phyloP scores from a whole-genome alignment of 2,113 vertebrate species.

The Eretmochelys imbricata region DNA sequence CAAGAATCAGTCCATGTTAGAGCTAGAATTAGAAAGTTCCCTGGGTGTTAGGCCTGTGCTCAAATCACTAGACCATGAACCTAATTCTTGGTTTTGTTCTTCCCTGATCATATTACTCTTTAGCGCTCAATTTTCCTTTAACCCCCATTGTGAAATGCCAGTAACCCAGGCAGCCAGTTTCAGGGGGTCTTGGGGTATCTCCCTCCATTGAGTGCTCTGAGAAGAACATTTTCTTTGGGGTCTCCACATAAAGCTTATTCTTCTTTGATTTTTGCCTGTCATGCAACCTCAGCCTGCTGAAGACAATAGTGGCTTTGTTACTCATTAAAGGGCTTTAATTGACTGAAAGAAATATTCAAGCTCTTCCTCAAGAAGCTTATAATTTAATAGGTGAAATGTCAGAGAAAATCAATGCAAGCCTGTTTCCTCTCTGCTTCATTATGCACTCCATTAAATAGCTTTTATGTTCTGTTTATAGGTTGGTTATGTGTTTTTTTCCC shows the following conservation, averaged over 20 bases:
- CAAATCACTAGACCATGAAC: background rate
- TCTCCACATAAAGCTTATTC: background rate
- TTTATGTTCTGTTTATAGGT: slow-evolving; percentile 84
- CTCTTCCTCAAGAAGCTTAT: slow-evolving; percentile 79
- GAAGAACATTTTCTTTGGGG: slow-evolving; percentile 2
- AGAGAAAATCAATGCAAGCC: slow-evolving; percentile 75
- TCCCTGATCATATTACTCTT: background rate
- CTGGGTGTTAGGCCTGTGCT: accelerated
- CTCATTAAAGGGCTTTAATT: slow-evolving; percentile 74
- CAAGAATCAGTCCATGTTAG: background rate
- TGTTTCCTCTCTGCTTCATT: slow-evolving; percentile 78
- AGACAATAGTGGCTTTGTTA: slow-evolving; percentile 77
- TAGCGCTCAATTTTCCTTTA: background rate
- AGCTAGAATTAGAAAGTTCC: background rate
- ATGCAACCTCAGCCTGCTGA: slow-evolving; percentile 20
- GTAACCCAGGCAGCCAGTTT: background rate
- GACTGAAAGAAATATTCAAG: slow-evolving; percentile 52
- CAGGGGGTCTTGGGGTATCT: background rate
- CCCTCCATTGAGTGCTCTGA: background rate
- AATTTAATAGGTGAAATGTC: slow-evolving; percentile 85
- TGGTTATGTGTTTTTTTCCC: slow-evolving; percentile 55
- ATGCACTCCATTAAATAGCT: slow-evolving; percentile 77
- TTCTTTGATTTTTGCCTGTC: slow-evolving; percentile 35
- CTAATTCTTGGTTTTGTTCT: background rate
- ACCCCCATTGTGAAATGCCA: background rate